Evolutionary conservation across 2,797 vertebrate genomes (phyloP), one percentile per base, ranked within the genome.

Genomic region (Smutsia temminckii): DNA sequence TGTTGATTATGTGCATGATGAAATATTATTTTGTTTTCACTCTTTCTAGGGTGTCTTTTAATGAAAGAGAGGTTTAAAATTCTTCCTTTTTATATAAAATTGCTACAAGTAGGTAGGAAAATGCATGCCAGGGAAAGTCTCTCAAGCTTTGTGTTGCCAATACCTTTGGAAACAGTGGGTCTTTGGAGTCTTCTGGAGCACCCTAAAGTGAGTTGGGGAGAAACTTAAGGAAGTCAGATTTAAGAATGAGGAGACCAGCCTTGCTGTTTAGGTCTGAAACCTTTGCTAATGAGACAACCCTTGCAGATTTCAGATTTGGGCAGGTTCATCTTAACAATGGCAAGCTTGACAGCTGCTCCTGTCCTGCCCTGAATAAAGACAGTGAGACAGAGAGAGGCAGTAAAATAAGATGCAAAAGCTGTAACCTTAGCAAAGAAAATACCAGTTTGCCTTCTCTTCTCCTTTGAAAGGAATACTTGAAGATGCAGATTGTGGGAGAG

Each of bases 401-500:
- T n/a, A 8, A 61, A 97, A 95, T 37, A 68, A 95, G 63, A 95
- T 64, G 40, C 71, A 84, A 94, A 96, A 95, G 89, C 25, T 91
- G 63, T 87, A 95, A 97, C 68, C 40, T 95, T 91, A 83, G 85
- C 83, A 83, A 96, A 42, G 96, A 94, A 20, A 20, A 51, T 2
- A 14, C 63, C 34, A 9, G 6, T 14, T 86, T 93, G 11, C 40
- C 13, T 81, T 61, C 72, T 32, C 18, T 89, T 96, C 77, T 75
- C 91, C 86, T 72, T 85, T 91, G 81, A 97, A 96, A 32, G 93
- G 40, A 93, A 88, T 51, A 29, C 49, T 88, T 96, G 95, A 77
- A 95, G 90, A 93, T 61, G 81, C 72, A 78, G 66, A 85, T 85
- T 71, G 9, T 74, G 83, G 51, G 77, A 27, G 59, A 75, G n/a